These are phyloP conservation scores for Microtus oregoni DNA, from an alignment of 2,113 vertebrate species.

Conservation along the genomic window DNA sequence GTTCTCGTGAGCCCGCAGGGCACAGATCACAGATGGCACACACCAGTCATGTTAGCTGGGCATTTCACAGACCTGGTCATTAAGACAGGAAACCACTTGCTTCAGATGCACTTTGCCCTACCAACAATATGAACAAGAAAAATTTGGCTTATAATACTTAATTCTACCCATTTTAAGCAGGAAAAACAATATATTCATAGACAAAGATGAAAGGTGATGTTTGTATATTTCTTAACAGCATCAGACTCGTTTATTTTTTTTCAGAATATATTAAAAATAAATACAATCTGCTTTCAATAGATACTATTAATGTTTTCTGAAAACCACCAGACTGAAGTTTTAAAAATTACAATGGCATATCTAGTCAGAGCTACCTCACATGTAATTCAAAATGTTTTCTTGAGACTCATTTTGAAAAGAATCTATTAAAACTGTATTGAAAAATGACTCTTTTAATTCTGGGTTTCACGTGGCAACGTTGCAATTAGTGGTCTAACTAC, in stretches of 20 bases:
- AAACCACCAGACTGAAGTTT: conserved; percentile 58
- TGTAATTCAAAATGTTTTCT: conserved; percentile 21
- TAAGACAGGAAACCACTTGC: conserved; percentile 68
- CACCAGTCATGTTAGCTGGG: background rate
- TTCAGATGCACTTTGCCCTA: conserved; percentile 63
- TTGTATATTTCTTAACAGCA: conserved; percentile 39
- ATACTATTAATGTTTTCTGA: conserved; percentile 61
- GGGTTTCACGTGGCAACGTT: conserved; percentile 65
- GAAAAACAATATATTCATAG: conserved; percentile 49
- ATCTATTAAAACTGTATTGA: conserved; percentile 29
- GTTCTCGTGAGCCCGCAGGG: conserved; percentile 46
- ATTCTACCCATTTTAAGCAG: conserved; percentile 26
- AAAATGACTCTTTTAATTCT: conserved; percentile 53
- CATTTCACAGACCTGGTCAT: background rate
- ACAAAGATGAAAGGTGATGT: conserved; percentile 47
- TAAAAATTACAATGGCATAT: background rate
- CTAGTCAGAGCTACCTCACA: conserved; percentile 35
- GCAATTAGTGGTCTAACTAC: conserved; percentile 68
- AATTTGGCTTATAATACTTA: conserved; percentile 59
- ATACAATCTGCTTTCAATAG: conserved; percentile 47
- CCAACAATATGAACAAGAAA: conserved; percentile 61
- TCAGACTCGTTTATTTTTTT: conserved; percentile 70
- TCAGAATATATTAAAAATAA: conserved; percentile 60
- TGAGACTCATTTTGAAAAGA: conserved; percentile 51
- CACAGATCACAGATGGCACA: background rate